Evolutionary conservation across 2,888 invertebrate species (phyloP).

Genomic region (Choreutis nemorana): DNA sequence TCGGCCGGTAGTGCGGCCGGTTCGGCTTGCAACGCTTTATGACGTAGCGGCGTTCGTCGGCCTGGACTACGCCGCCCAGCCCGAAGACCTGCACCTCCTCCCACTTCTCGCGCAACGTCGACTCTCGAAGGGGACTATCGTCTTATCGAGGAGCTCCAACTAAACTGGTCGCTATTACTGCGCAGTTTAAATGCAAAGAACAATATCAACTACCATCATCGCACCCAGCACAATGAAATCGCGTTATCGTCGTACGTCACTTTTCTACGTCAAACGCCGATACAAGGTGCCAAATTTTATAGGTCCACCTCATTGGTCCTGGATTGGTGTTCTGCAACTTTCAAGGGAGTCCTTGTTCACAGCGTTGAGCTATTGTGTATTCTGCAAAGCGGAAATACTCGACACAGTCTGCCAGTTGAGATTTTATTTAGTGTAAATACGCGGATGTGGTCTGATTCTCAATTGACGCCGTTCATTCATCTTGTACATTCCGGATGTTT

Average conservation of each 20-base stretch:
- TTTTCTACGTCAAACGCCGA: slow-evolving; percentile 22
- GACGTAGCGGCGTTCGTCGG: slow-evolving; percentile 45
- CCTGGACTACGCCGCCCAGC: slow-evolving; percentile 18
- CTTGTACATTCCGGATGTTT: slow-evolving; percentile 34
- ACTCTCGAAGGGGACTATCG: slow-evolving; percentile 14
- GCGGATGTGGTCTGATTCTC: slow-evolving; percentile 51
- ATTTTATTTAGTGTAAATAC: slow-evolving; percentile 38
- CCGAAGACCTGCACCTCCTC: slow-evolving; percentile 17
- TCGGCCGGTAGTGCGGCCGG: slow-evolving; percentile 47
- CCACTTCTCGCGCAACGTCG: slow-evolving; percentile 11
- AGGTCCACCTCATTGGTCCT: slow-evolving; percentile 14
- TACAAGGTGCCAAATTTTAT: slow-evolving; percentile 15
- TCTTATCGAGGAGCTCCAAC: slow-evolving; percentile 17
- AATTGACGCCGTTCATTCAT: slow-evolving; percentile 36
- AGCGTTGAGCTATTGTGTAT: slow-evolving; percentile 1
- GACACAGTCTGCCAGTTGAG: slow-evolving; percentile 14
- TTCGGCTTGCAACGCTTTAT: slow-evolving; percentile 43
- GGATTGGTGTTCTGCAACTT: slow-evolving; percentile 12
- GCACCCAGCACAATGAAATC: slow-evolving; percentile 14
- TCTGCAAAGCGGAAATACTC: too few species aligned
- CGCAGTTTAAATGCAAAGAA: slow-evolving; percentile 21
- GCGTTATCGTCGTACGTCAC: slow-evolving; percentile 23
- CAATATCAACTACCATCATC: slow-evolving; percentile 16
- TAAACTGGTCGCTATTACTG: slow-evolving; percentile 22
- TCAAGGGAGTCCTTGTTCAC: neutral